These are phyloP conservation scores for Chaunax sp. DNA, from an alignment of 2,797 vertebrate species.

Conservation along the genomic window DNA sequence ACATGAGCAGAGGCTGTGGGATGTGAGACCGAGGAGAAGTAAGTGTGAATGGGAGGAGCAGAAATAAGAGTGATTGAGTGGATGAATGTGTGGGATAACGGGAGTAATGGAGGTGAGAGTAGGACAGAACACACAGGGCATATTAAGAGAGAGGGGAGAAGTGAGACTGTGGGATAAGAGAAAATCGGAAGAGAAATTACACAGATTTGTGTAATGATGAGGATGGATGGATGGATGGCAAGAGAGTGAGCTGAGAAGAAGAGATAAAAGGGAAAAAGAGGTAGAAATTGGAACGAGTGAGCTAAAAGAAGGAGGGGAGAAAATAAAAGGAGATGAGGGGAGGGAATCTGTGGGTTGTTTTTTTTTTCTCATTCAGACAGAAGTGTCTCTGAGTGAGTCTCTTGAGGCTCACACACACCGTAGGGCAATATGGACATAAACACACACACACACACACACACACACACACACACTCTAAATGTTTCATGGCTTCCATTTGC, in stretches of 20 bases:
- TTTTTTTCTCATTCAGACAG: slow-evolving; percentile 33
- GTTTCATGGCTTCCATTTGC: slow-evolving; percentile 76
- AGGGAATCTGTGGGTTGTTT: slow-evolving; percentile 23
- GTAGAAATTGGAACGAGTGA: slow-evolving; percentile 2
- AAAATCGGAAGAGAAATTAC: background rate
- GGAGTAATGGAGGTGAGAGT: slow-evolving; percentile 39
- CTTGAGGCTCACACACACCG: slow-evolving; percentile 38
- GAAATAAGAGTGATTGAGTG: slow-evolving; percentile 61
- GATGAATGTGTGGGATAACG: slow-evolving; percentile 48
- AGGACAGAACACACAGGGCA: slow-evolving; percentile 22
- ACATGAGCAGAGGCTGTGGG: slow-evolving; percentile 39
- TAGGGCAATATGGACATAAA: too few relatives aligned
- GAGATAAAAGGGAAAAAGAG: background rate
- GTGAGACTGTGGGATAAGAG: background rate
- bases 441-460: slow-evolving; percentile 29
- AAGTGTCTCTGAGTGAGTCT: slow-evolving; percentile 54
- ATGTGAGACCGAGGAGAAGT: slow-evolving; percentile 20
- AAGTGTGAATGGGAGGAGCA: slow-evolving; percentile 41
- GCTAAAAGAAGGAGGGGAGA: background rate
- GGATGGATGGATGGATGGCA: background rate
- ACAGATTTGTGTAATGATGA: slow-evolving; percentile 11
- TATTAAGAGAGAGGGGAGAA: slow-evolving; percentile 15
- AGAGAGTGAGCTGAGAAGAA: background rate
- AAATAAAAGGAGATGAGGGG: slow-evolving; percentile 28
- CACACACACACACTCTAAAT: slow-evolving; percentile 48